Conservation (phyloP, 2,888 invertebrate genomes). For the Cataglyphis rosenhaueri region DNA sequence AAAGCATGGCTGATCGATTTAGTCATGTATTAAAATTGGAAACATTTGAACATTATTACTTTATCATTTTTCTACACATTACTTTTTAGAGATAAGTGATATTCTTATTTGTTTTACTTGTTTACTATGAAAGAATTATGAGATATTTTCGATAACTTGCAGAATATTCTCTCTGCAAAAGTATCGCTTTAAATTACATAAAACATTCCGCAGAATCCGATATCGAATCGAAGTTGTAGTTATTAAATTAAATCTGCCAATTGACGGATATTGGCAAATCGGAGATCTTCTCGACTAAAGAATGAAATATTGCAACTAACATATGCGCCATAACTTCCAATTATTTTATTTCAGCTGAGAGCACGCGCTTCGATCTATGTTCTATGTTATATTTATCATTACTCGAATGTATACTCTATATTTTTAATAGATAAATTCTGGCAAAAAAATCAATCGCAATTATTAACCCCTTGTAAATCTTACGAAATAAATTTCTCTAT, state of each 20-base stretch:
- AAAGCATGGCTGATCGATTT: slow-evolving; percentile 58
- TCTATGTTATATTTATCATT: slow-evolving; percentile 29
- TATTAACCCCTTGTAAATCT: slow-evolving; percentile 11
- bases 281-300: slow-evolving; percentile 24
- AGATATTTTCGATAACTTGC: background rate
- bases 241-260: slow-evolving; percentile 43
- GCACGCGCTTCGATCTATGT: slow-evolving; percentile 4
- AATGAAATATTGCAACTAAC: slow-evolving; percentile 44
- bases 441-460: slow-evolving; percentile 22
- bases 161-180: background rate
- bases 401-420: slow-evolving; percentile 6
- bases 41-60: background rate
- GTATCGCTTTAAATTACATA: background rate
- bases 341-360: slow-evolving; percentile 46
- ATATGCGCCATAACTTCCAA: slow-evolving; percentile 43
- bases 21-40: background rate
- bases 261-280: slow-evolving; percentile 26
- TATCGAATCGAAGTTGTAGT: slow-evolving; percentile 22
- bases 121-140: background rate
- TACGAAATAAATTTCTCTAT: background rate
- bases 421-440: slow-evolving; percentile 26
- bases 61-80: background rate
- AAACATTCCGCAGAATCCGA: slow-evolving; percentile 17
- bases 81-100: background rate
- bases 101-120: background rate